These are phyloP conservation scores for Latrodectus elegans DNA, from an alignment of 2,888 invertebrate genomes.

Conservation along the genomic window DNA sequence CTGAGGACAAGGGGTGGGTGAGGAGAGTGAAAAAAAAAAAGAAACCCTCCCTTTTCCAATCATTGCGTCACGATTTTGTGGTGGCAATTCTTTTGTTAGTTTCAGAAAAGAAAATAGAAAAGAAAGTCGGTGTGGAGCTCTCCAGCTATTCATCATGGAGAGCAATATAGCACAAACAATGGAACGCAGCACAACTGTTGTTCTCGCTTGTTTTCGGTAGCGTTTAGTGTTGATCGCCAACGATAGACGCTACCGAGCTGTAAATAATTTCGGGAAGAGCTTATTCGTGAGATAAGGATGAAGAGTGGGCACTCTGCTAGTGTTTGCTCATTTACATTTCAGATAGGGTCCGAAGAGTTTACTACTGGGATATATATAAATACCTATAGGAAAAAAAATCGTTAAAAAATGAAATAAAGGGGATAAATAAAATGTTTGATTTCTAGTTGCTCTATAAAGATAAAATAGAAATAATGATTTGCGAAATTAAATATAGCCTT, in stretches of 20 bases:
- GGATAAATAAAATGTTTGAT: too few relatives aligned
- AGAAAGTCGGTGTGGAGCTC: not conserved
- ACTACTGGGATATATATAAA: too few relatives aligned
- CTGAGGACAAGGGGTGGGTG: not conserved
- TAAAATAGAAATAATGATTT: too few relatives aligned
- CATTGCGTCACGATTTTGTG: slow-evolving; percentile 34
- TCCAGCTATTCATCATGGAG: slow-evolving; percentile 25
- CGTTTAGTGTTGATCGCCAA: slow-evolving; percentile 17
- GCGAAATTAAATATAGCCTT: too few relatives aligned
- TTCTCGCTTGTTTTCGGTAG: slow-evolving; percentile 31
- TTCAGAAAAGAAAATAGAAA: not conserved
- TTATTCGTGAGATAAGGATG: not conserved
- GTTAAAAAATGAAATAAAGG: too few relatives aligned
- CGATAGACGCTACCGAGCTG: slow-evolving; percentile 26
- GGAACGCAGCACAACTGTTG: not conserved
- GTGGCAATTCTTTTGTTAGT: slow-evolving; percentile 53
- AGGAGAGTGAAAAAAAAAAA: not conserved
- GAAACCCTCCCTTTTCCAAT: slow-evolving; percentile 19
- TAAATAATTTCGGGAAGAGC: slow-evolving; percentile 26
- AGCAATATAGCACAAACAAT: slow-evolving; percentile 46
- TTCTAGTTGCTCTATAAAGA: too few relatives aligned
- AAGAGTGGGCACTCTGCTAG: not conserved
- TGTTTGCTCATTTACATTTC: too few relatives aligned
- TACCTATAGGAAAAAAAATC: too few relatives aligned
- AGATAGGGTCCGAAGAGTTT: too few relatives aligned